Percentiles rank a stretch among this genome's conserved stretches.
These are phyloP conservation scores for Tetramorium parvispinum DNA, from an alignment of 1,140 invertebrate species.

Conservation along the genomic window DNA sequence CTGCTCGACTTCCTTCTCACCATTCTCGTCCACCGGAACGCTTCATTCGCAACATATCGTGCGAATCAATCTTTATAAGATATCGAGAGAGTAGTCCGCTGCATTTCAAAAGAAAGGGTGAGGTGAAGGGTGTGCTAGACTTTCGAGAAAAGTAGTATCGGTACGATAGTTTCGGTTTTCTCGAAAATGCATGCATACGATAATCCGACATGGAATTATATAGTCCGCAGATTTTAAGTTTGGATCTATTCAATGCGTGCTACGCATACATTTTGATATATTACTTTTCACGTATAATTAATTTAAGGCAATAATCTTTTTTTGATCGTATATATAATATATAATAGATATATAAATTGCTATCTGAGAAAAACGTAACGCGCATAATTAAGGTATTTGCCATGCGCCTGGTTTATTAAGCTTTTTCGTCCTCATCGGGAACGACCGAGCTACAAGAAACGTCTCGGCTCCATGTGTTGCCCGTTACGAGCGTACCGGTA, in stretches of 20 bases:
- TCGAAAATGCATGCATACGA: not conserved
- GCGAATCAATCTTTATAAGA: conserved; percentile 42
- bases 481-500: conserved; percentile 38
- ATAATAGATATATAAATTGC: conserved; percentile 6
- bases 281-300: conserved; percentile 10
- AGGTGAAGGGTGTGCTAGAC: not conserved
- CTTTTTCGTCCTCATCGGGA: conserved; percentile 43
- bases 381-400: conserved; percentile 24
- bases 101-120: not conserved
- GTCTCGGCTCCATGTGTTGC: conserved; percentile 23
- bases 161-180: not conserved
- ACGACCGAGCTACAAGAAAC: conserved; percentile 24
- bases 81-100: not conserved
- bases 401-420: conserved; percentile 37
- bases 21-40: conserved; percentile 24
- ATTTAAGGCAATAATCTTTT: not conserved
- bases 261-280: not conserved
- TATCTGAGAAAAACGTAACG: conserved; percentile 20
- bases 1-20: not conserved
- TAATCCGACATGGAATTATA: not conserved
- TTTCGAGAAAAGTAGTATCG: not conserved
- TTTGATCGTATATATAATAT: not conserved
- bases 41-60: conserved; percentile 32
- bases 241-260: not conserved
- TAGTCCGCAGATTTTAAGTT: not conserved